Evolutionary conservation across 2,113 vertebrate species (phyloP).

Genomic region (Pteruthius melanotis): DNA sequence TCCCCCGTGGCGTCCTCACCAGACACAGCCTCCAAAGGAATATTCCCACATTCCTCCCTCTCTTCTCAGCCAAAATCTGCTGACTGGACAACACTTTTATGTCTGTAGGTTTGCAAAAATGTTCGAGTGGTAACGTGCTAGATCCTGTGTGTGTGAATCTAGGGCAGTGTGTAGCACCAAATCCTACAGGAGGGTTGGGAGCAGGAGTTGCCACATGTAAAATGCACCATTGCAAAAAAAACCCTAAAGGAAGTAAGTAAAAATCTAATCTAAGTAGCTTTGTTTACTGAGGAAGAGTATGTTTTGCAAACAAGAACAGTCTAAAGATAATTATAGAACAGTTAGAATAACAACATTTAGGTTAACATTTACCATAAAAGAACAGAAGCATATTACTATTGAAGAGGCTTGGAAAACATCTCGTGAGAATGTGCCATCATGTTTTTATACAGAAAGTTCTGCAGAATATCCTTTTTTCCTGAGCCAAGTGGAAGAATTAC

Average conservation of each 20-base stretch:
- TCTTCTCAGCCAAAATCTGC: background rate
- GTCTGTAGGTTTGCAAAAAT: background rate
- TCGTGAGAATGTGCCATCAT: background rate
- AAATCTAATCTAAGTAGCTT: background rate
- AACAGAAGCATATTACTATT: background rate
- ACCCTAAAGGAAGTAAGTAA: background rate
- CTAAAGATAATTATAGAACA: background rate
- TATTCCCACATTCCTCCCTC: background rate
- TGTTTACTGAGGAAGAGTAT: background rate
- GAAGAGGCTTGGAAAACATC: background rate
- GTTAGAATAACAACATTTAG: background rate
- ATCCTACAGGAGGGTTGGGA: background rate
- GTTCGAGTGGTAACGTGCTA: background rate
- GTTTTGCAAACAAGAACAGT: background rate
- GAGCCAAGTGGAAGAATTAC: conserved; percentile 4
- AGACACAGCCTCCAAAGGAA: background rate
- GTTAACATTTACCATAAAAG: background rate
- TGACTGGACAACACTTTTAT: background rate
- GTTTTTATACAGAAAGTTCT: background rate
- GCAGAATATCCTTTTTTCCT: background rate
- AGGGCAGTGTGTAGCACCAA: background rate
- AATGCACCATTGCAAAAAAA: background rate
- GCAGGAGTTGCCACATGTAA: background rate
- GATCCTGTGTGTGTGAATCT: fast-evolving
- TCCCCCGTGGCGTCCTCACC: background rate